Percentiles rank a stretch among this genome's conserved stretches.
Evolutionary conservation across 92 coral and sea anemone species (phyloP).

Genomic region (Bergia sp.): DNA sequence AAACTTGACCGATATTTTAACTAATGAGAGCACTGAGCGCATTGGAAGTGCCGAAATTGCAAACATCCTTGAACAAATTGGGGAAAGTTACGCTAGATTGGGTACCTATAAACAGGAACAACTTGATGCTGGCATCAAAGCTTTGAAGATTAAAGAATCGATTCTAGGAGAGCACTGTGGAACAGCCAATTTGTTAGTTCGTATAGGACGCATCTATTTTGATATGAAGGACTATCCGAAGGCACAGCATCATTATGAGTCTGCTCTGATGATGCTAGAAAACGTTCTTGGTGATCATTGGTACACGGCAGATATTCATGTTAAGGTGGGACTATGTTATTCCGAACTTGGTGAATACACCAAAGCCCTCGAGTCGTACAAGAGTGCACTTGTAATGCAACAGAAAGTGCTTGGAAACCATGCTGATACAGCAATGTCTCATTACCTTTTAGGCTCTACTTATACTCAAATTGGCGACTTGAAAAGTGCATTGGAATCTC

Average conservation of each 20-base stretch:
- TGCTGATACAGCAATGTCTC: background rate
- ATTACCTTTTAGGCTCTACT: background rate
- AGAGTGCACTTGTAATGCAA: background rate
- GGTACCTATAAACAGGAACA: slow-evolving; percentile 1
- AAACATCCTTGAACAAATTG: background rate
- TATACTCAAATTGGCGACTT: background rate
- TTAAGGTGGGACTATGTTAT: background rate
- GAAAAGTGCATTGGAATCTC: background rate
- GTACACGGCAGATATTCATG: background rate
- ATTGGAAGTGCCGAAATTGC: background rate
- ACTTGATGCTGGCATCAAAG: background rate
- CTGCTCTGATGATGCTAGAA: background rate
- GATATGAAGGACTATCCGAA: background rate
- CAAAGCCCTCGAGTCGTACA: background rate
- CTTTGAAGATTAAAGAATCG: background rate
- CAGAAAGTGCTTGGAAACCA: background rate
- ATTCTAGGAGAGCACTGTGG: background rate
- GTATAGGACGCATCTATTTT: slow-evolving; percentile 1
- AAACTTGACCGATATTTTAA: background rate
- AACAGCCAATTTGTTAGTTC: background rate
- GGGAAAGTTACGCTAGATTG: background rate
- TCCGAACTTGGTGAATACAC: background rate
- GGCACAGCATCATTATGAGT: background rate
- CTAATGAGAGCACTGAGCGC: background rate
- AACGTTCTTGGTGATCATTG: background rate